phyloP scores from a whole-genome alignment of 2,888 invertebrate genomes.

The Eupithecia tripunctaria region DNA sequence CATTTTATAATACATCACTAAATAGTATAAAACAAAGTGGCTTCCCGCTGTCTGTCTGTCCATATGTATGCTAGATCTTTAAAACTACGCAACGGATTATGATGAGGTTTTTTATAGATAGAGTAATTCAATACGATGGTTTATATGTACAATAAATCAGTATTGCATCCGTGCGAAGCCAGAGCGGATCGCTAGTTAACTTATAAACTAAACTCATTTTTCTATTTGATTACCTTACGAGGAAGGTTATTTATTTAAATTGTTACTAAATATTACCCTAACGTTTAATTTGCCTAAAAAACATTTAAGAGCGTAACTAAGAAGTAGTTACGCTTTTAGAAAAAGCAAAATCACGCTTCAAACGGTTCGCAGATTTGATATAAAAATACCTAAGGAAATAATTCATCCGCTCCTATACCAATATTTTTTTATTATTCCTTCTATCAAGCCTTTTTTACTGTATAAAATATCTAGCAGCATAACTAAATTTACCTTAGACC shows the following conservation, averaged over 20 bases:
- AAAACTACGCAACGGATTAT: too few species aligned
- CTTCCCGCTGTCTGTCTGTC: too few species aligned
- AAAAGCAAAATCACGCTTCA: not conserved
- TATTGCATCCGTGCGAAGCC: too few species aligned
- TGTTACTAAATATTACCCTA: not conserved
- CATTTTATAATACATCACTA: not conserved
- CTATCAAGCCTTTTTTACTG: not conserved
- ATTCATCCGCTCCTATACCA: not conserved
- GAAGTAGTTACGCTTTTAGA: not conserved
- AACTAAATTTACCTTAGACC: constrained; percentile 16
- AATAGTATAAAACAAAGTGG: too few species aligned
- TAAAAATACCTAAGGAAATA: not conserved
- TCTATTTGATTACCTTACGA: not conserved
- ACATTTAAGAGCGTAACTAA: not conserved
- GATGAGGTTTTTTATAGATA: too few species aligned
- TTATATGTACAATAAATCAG: too few species aligned
- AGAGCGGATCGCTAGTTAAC: too few species aligned
- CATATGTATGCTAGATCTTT: too few species aligned
- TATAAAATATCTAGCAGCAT: constrained; percentile 22
- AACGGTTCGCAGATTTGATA: not conserved
- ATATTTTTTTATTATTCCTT: not conserved
- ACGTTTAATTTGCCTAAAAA: not conserved
- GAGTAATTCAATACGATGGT: too few species aligned
- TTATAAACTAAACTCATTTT: not conserved
- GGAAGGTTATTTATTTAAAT: not conserved